Conservation (phyloP, 2,113 vertebrate genomes). For the Muscicapa adusta region DNA sequence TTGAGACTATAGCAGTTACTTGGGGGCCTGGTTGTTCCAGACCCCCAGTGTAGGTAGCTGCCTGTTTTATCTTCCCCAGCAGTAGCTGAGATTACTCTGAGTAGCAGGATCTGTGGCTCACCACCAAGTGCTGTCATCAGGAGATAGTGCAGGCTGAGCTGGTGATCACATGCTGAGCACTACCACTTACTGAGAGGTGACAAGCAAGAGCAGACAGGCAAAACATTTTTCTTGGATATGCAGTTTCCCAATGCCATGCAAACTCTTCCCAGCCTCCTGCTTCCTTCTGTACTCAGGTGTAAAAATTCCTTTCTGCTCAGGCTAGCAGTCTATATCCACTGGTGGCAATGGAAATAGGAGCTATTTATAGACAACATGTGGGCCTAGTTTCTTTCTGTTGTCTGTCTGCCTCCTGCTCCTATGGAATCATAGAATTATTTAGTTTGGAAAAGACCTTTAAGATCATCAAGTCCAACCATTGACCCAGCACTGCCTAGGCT, state of each 20-base stretch:
- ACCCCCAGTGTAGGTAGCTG: fast-evolving
- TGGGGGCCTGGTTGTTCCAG: not conserved
- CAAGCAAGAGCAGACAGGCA: not conserved
- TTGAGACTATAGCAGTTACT: not conserved
- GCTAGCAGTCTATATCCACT: fast-evolving
- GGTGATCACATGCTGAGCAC: not conserved
- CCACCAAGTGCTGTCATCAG: not conserved
- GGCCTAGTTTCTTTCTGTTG: not conserved
- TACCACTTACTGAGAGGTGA: not conserved
- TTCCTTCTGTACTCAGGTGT: not conserved
- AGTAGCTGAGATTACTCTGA: not conserved
- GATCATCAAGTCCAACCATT: not conserved
- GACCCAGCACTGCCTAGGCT: not conserved
- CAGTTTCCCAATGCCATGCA: not conserved
- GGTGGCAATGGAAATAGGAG: not conserved
- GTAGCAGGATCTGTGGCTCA: not conserved
- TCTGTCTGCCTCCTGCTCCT: not conserved
- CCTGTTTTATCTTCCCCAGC: not conserved
- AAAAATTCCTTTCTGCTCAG: not conserved
- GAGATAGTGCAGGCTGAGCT: not conserved
- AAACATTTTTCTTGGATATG: not conserved
- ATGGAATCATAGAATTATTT: not conserved
- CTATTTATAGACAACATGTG: not conserved
- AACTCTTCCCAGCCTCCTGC: not conserved
- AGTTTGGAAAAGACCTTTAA: not conserved